Evolutionary conservation across 2,113 vertebrate genomes (phyloP).

Genomic region (Empidonax traillii): DNA sequence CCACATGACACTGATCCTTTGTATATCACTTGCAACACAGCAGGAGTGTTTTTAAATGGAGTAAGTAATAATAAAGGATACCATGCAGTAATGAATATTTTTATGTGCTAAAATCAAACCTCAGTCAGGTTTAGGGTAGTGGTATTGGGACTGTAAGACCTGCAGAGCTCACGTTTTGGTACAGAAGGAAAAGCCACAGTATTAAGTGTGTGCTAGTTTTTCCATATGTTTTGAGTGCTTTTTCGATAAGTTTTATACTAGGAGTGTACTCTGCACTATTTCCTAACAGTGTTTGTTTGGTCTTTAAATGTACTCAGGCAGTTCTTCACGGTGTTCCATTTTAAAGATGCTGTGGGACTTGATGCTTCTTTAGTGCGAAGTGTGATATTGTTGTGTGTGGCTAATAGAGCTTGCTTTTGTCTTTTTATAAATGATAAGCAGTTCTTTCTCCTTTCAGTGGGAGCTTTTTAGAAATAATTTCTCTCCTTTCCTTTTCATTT

Average conservation of each 20-base stretch:
- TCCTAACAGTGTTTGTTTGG: neutral
- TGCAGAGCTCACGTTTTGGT: neutral
- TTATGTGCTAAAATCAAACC: neutral
- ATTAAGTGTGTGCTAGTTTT: neutral
- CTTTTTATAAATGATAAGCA: neutral
- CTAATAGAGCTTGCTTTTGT: neutral
- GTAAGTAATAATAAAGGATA: constrained; percentile 74
- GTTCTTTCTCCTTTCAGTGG: neutral
- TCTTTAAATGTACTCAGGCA: neutral
- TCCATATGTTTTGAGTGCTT: neutral
- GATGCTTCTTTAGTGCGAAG: neutral
- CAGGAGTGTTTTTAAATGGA: constrained; percentile 87
- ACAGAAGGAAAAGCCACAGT: neutral
- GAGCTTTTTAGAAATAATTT: neutral
- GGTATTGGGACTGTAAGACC: neutral
- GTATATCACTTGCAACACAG: constrained; percentile 82
- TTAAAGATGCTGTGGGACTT: neutral
- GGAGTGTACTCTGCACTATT: neutral
- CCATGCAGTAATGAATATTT: neutral
- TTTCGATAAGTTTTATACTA: neutral
- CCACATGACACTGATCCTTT: constrained; percentile 79
- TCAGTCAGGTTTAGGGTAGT: neutral
- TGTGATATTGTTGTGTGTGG: neutral
- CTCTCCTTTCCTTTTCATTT: neutral
- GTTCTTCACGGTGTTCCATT: neutral